A percentile compares a stretch with the other conserved stretches of the same genome.
Conservation (phyloP, 2,888 invertebrate species). For the Brenthis hecate region DNA sequence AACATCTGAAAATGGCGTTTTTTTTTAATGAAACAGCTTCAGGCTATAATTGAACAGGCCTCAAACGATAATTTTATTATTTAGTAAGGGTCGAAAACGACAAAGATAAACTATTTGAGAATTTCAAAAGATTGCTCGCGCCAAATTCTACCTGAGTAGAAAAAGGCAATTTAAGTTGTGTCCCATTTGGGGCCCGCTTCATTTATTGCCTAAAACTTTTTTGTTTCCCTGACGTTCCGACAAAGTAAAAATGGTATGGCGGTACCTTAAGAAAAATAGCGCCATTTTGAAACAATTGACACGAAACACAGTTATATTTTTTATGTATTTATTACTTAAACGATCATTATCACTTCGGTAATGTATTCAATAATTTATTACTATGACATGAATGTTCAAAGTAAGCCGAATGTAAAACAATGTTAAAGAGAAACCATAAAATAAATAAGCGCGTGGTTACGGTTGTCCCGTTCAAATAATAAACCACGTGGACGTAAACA, state of each 20-base stretch:
- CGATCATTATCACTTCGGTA: background rate
- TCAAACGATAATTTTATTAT: conserved; percentile 24
- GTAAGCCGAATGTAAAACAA: conserved; percentile 10
- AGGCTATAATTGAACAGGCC: conserved; percentile 25
- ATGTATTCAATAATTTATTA: conserved; percentile 3
- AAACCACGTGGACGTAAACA: conserved; percentile 4
- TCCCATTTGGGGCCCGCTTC: conserved; percentile 59
- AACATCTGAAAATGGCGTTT: conserved; percentile 11
- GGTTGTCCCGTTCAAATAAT: conserved; percentile 8
- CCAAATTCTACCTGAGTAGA: conserved; percentile 60
- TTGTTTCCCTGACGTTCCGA: conserved; percentile 50
- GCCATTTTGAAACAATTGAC: conserved; percentile 15
- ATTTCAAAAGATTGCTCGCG: conserved; percentile 51
- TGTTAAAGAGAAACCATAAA: background rate
- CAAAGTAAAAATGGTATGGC: conserved; percentile 44
- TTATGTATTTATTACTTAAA: conserved; percentile 7
- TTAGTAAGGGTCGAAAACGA: conserved; percentile 23
- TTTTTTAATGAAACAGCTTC: background rate
- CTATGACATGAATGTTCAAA: conserved; percentile 13
- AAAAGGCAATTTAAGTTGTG: conserved; percentile 58
- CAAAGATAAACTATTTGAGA: conserved; percentile 34
- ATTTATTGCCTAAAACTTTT: conserved; percentile 63
- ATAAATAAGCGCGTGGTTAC: background rate
- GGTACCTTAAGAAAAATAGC: conserved; percentile 22
- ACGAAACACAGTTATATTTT: conserved; percentile 20